Percentiles rank a stretch among this genome's conserved stretches.
Evolutionary conservation across 1,140 invertebrate genomes (phyloP).

Genomic region (Chionoecetes opilio): DNA sequence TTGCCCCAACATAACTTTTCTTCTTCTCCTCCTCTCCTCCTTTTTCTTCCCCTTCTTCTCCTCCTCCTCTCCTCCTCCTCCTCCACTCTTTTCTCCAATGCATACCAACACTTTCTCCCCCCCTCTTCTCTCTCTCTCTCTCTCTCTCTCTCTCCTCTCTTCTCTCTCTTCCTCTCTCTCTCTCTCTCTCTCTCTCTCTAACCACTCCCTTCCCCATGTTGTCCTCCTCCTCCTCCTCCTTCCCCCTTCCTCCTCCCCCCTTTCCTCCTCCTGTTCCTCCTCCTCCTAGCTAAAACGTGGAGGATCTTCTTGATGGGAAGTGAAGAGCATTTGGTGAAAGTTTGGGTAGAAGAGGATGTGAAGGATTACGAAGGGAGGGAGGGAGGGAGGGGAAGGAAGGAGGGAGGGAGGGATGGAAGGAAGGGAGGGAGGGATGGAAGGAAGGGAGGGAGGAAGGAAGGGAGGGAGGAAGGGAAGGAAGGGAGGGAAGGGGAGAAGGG

Average conservation of each 20-base stretch:
- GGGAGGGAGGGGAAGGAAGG: conserved; percentile 38
- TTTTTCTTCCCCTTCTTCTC: background rate
- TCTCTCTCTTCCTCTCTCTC: background rate
- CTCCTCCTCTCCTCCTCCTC: background rate
- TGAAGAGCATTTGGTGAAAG: conserved; percentile 20
- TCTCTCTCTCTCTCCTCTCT: too few relatives aligned
- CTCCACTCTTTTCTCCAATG: background rate
- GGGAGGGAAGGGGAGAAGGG: background rate
- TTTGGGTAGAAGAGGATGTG: background rate
- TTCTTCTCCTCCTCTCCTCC: background rate
- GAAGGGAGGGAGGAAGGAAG: conserved; percentile 37
- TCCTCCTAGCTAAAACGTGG: background rate
- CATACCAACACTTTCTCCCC: background rate
- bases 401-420: background rate
- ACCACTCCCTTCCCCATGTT: background rate
- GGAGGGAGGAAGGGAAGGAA: conserved; percentile 36
- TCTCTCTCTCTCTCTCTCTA: background rate
- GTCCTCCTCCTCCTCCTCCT: background rate
- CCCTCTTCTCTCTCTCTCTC: background rate
- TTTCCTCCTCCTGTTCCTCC: background rate
- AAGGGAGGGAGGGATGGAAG: background rate
- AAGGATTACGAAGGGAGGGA: background rate
- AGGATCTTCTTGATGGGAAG: background rate
- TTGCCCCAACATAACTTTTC: background rate
- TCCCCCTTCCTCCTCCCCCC: background rate